A percentile compares a stretch with the other conserved stretches of the same genome.
These are phyloP conservation scores for Branchipolynoe longqiensis DNA, from an alignment of 2,888 invertebrate species.

Conservation along the genomic window DNA sequence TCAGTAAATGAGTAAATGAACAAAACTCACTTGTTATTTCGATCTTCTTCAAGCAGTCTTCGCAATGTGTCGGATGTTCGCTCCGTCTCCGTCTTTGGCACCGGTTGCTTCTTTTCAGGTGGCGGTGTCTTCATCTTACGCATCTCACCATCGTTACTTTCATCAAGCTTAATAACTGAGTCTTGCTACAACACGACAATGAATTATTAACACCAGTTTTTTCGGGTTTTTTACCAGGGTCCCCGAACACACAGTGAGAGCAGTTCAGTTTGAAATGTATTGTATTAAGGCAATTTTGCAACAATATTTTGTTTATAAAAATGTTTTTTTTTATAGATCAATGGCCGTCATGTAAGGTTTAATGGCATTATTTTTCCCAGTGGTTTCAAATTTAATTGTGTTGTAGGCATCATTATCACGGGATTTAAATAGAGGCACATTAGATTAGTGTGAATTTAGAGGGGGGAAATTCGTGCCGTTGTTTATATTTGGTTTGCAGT, in stretches of 20 bases:
- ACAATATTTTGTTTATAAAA: too few species aligned
- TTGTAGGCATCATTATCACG: too few species aligned
- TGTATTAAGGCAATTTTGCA: too few species aligned
- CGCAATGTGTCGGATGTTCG: conserved; percentile 51
- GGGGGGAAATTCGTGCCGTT: too few species aligned
- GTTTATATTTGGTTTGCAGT: too few species aligned
- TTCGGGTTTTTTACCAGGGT: not conserved
- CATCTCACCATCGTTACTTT: not conserved
- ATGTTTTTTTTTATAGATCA: too few species aligned
- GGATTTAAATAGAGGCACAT: too few species aligned
- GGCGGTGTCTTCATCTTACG: not conserved
- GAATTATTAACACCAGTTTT: conserved; percentile 23
- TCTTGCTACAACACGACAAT: conserved; percentile 48
- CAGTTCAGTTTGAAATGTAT: not conserved
- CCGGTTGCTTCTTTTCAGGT: not conserved
- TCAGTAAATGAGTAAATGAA: not conserved
- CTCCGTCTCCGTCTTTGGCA: conserved; percentile 31
- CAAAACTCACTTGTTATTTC: not conserved
- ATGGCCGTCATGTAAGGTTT: too few species aligned
- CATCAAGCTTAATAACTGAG: conserved; percentile 52
- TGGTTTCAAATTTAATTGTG: too few species aligned
- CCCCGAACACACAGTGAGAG: not conserved
- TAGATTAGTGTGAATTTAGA: too few species aligned
- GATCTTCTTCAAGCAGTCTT: conserved; percentile 46
- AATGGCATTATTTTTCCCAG: too few species aligned